Evolutionary conservation across 2,888 invertebrate genomes (phyloP).

Genomic region (Bimastos eiseni): DNA sequence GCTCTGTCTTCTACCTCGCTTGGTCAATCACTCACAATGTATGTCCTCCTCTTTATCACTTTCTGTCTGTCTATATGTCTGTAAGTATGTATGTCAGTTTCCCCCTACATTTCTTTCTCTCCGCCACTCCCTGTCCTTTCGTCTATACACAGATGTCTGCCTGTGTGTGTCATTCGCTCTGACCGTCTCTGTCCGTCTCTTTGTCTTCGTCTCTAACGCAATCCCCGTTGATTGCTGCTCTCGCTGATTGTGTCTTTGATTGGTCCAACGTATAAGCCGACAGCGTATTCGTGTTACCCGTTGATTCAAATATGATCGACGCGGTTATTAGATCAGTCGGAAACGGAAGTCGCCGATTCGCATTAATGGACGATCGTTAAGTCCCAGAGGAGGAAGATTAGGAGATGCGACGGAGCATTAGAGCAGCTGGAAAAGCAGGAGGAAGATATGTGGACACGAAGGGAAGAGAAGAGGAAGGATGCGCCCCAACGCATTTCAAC

Average conservation of each 20-base stretch:
- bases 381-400: background rate
- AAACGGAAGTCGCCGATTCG: background rate
- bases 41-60: slow-evolving; percentile 4
- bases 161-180: background rate
- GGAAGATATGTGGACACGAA: no score
- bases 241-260: background rate
- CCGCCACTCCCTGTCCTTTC: background rate
- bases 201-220: background rate
- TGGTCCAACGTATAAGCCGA: no score
- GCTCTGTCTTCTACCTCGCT: background rate
- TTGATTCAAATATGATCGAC: slow-evolving; percentile 24
- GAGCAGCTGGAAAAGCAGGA: background rate
- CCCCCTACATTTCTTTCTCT: slow-evolving; percentile 14
- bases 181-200: background rate
- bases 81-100: background rate
- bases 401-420: background rate
- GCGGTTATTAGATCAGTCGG: slow-evolving; percentile 8
- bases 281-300: background rate
- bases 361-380: background rate
- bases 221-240: background rate
- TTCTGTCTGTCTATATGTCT: background rate
- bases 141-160: background rate
- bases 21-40: no score
- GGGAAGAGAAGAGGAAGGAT: no score
- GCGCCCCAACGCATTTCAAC: background rate